These are phyloP conservation scores for Ctenodactylus gundi DNA, from an alignment of 2,113 vertebrate species.

Conservation along the genomic window DNA sequence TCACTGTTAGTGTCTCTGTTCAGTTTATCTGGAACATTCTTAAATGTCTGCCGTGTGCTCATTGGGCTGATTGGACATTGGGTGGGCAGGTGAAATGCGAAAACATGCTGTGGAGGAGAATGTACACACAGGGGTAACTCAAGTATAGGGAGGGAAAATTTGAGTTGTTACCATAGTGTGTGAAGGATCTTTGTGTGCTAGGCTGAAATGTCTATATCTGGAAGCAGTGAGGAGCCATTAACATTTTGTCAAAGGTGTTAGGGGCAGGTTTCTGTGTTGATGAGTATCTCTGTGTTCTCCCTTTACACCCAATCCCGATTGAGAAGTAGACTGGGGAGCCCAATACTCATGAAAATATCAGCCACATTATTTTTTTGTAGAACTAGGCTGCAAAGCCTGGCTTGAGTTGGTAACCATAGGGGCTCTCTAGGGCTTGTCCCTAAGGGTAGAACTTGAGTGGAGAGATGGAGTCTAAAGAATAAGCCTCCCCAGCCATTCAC, in stretches of 20 bases:
- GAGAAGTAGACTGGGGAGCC: not conserved
- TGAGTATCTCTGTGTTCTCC: not conserved
- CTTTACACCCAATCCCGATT: not conserved
- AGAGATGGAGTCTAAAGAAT: not conserved
- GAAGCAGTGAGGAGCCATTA: not conserved
- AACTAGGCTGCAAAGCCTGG: not conserved
- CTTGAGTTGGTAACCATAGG: not conserved
- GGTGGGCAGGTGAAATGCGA: not conserved
- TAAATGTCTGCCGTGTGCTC: not conserved
- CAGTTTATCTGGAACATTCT: not conserved
- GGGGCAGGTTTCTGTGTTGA: not conserved
- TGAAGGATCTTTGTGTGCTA: not conserved
- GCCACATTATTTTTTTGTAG: not conserved
- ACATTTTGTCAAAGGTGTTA: not conserved
- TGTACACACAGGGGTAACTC: not conserved
- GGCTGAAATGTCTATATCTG: not conserved
- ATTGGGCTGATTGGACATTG: not conserved
- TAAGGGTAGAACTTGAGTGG: not conserved
- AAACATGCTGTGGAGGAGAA: not conserved
- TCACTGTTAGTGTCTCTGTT: not conserved
- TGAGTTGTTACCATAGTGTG: not conserved
- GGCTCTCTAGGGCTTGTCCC: not conserved
- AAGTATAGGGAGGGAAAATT: not conserved
- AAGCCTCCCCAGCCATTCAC: not conserved
- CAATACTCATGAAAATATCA: not conserved